Evolutionary conservation across 2,797 vertebrate genomes (phyloP), one percentile per base, ranked within the genome.

Genomic region (Eurystomus glaucurus): DNA sequence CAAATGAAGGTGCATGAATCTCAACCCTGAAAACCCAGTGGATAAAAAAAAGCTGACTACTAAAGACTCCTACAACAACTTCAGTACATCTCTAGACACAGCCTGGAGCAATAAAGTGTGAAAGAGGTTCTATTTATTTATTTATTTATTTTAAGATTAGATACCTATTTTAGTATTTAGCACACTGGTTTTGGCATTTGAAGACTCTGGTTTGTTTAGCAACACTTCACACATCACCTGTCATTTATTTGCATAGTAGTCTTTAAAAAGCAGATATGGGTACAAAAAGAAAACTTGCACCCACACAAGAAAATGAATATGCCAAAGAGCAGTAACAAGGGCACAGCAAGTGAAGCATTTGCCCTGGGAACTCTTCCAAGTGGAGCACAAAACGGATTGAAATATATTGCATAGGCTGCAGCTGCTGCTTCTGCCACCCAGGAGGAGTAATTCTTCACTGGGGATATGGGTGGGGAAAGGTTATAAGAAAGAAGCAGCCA

Each of bases 61-160:
- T 91, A 89, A 89, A 97, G 81, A 80, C 74, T 84, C n/a, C 77
- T 77, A 64, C 33, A 94, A 94, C n/a, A 94, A 55, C 52, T 92
- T 92, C 78, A 86, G 68, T 85, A 33, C 54, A 72, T 94, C 78
- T 95, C 87, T 92, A 95, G 88, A 86, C 71, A 93, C 72, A 95
- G 78, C 85, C 91, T 94, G 82, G n/a, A 96, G 79, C 75, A 96
- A 95, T 81, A 89, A 95, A 91, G 17, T 58, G 64, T 64, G 48
- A 79, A 95, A 88, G 19, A 84, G 54, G 6, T 25, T 60, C 55
- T 52, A 26, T 68, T 61, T 20, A 28, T 82, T 76, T 75, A 70
- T 86, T 91, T 85, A 69, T 79, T 92, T 91, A 80, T 84, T 95
- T 90, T 26, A 74, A 72, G 35, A 55, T 90, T 95, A 69, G 19